Conservation (phyloP, 2,113 vertebrate genomes). For the Gavialis gangeticus region DNA sequence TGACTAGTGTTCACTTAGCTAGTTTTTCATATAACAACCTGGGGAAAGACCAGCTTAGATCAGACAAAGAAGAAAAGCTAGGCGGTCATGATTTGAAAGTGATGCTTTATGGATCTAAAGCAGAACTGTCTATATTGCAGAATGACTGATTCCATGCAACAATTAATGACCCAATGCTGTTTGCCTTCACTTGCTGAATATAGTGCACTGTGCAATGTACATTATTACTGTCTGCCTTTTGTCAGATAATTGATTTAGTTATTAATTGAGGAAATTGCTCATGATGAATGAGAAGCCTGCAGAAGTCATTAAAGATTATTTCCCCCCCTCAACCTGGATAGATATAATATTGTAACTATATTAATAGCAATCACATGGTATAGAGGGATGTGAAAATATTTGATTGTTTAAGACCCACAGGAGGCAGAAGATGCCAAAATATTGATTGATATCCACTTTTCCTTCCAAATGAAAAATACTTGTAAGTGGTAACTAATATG, state of each 20-base stretch:
- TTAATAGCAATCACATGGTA: background rate
- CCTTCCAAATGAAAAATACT: background rate
- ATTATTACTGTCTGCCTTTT: background rate
- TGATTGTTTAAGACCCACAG: background rate
- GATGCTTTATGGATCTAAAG: background rate
- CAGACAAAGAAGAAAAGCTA: background rate
- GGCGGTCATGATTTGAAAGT: background rate
- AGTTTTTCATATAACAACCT: background rate
- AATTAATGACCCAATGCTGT: background rate
- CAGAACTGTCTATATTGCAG: background rate
- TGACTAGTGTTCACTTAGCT: background rate
- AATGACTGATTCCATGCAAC: background rate
- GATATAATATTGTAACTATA: background rate
- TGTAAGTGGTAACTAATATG: background rate
- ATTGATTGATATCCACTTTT: background rate
- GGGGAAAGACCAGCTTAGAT: background rate
- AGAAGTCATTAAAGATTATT: background rate
- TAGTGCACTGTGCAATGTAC: background rate
- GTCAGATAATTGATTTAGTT: background rate
- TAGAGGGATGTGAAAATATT: background rate
- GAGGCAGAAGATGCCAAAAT: background rate
- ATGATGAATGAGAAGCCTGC: background rate
- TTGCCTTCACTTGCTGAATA: background rate
- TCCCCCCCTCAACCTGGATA: background rate
- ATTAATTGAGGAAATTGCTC: constrained; percentile 2